Base-by-base conservation (phyloP, 2,888 invertebrate species). In the Bugula neritina region DNA sequence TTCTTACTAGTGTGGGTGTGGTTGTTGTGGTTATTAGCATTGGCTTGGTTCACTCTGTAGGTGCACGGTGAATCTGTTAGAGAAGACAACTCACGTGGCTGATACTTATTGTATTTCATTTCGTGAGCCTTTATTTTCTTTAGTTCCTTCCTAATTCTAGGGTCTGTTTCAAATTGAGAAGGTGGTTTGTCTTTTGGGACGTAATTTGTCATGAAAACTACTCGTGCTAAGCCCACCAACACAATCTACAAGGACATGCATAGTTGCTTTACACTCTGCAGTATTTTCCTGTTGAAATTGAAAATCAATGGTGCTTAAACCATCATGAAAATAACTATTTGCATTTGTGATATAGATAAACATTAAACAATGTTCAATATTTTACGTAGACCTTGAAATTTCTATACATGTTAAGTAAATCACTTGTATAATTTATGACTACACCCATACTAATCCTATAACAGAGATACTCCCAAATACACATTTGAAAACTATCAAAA, bases 81-180 rank as follows among this genome's bases (percentile, higher is more conserved):
- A 63, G 63, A 29, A 31, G 63, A 31, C 31, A 63, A 17, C 31
- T 63, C 63, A 29, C 31, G 27, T 27, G 63, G 21, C 27, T 63
- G 27, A 34, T 63, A 63, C 31, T 63, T 63, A n/a, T 63, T 63
- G 34, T 63, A 63, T n/a, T 63, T 63, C 63, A 63, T 63, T 27
- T 63, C 34, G 27, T 63, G 63, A 63, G 31, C 31, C 5, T 27
- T 27, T 10, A 63, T 31, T 27, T 63, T 63, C 31, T 63, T 63
- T 3, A 63, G 17, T 5, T 63, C 63, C 31, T 63, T 63, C n/a
- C 27, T 21, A 29, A 31, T 25, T 31, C 31, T 63, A 25, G 63
- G 31, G 27, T 63, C 63, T 10, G 31, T 17, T 10, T 63, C 31
- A 31, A 31, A 63, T 31, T 13, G 3, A 29, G 63, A 27, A 5